phyloP scores from a whole-genome alignment of 2,113 vertebrate genomes.

The Manacus vitellinus region DNA sequence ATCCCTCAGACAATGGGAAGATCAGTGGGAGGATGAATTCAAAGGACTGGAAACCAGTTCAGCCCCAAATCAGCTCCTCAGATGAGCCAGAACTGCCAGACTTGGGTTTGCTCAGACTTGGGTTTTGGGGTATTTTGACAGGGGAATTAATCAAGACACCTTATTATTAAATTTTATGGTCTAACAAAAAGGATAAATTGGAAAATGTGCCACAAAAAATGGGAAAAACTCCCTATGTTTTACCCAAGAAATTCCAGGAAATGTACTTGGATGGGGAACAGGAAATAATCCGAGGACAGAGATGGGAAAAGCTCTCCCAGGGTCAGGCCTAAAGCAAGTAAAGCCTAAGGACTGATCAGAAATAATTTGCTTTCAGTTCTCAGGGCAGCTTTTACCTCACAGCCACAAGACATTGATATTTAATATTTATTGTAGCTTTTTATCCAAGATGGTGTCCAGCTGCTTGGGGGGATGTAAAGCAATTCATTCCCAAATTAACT shows the following conservation, averaged over 20 bases:
- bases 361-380: neutral
- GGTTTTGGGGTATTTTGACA: accelerated
- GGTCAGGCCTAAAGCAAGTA: neutral
- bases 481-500: neutral
- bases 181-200: neutral
- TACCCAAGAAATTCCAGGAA: too few relatives aligned
- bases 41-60: neutral
- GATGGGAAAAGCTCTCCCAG: neutral
- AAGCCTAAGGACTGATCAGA: neutral
- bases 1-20: neutral
- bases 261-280: too few relatives aligned
- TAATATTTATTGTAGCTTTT: neutral
- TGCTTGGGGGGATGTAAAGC: too few relatives aligned
- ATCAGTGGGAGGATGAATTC: neutral
- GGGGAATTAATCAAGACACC: neutral
- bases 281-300: too few relatives aligned
- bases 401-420: neutral
- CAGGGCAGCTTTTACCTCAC: neutral
- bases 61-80: neutral
- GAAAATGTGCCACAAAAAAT: neutral
- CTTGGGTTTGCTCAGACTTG: neutral
- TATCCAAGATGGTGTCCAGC: too few relatives aligned
- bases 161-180: neutral
- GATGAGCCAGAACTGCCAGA: neutral
- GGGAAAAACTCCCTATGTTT: neutral